Conservation (phyloP, 64 coral and sea anemone genomes). For the Porites australiensis region DNA sequence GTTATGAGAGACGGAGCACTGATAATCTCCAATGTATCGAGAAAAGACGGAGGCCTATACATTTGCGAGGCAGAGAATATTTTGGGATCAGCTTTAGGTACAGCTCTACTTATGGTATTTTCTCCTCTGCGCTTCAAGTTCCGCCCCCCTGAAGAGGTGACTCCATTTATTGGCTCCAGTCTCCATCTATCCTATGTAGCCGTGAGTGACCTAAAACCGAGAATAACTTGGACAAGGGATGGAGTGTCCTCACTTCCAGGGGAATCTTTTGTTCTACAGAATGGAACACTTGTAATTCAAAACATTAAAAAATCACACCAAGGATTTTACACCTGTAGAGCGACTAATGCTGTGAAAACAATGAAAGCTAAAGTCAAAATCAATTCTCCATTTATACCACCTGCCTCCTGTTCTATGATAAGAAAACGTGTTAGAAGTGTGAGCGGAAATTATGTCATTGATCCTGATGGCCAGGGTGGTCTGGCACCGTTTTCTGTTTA, state of each 20-base stretch:
- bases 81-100: not conserved
- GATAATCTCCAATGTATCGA: not conserved
- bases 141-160: not conserved
- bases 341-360: not conserved
- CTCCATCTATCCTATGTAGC: not conserved
- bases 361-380: not conserved
- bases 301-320: not conserved
- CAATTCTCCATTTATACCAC: not conserved
- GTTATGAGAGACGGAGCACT: not conserved
- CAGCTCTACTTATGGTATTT: not conserved
- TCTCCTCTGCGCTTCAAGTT: not conserved
- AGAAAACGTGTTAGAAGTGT: not conserved
- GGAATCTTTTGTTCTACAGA: not conserved
- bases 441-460: conserved; percentile 41
- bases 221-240: not conserved
- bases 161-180: not conserved
- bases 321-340: not conserved
- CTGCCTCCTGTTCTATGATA: not conserved
- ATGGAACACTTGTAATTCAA: conserved; percentile 24
- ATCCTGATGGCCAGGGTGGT: conserved; percentile 37
- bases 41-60: not conserved
- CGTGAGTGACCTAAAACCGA: not conserved
- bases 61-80: conserved; percentile 11
- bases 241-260: not conserved
- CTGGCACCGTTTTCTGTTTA: conserved; percentile 27